Conservation (phyloP, 2,888 invertebrate species). For the Callyntrura guangdongensis region DNA sequence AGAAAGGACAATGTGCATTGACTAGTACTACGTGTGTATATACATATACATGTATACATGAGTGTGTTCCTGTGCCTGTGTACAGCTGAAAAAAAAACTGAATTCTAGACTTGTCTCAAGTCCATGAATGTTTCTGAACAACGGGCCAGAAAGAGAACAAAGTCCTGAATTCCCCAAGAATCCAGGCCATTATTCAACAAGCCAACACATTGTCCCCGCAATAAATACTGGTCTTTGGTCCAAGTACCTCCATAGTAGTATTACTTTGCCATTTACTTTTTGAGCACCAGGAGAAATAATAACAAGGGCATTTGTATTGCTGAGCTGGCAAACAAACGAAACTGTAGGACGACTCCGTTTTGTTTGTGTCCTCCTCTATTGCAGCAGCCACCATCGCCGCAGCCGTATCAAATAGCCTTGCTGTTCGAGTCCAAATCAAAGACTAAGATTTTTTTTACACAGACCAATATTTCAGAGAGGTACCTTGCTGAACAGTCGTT, state of each 20-base stretch:
- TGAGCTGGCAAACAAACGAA: conserved; percentile 8
- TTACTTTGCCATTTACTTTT: conserved; percentile 36
- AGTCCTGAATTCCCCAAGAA: conserved; percentile 74
- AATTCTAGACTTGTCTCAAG: conserved; percentile 24
- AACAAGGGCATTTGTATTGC: conserved; percentile 26
- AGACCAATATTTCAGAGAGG: conserved; percentile 64
- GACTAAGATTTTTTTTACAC: conserved; percentile 55
- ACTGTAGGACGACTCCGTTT: neutral
- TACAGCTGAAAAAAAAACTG: neutral
- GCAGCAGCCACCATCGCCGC: neutral
- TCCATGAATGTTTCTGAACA: conserved; percentile 67
- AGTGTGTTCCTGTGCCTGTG: too few species aligned
- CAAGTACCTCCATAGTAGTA: conserved; percentile 48
- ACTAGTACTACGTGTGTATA: neutral
- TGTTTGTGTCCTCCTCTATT: neutral
- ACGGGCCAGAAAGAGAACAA: conserved; percentile 49
- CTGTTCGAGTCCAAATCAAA: neutral
- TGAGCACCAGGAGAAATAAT: conserved; percentile 8
- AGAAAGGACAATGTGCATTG: neutral
- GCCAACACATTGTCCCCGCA: conserved; percentile 75
- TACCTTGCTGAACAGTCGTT: conserved; percentile 3
- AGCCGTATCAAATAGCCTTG: conserved; percentile 1
- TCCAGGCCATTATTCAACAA: conserved; percentile 74
- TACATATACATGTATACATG: neutral
- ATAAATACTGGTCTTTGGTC: conserved; percentile 70